Evolutionary conservation across 2,113 vertebrate species (phyloP), one percentile per base, ranked within the genome.

Genomic region (Lepisosteus osseus): DNA sequence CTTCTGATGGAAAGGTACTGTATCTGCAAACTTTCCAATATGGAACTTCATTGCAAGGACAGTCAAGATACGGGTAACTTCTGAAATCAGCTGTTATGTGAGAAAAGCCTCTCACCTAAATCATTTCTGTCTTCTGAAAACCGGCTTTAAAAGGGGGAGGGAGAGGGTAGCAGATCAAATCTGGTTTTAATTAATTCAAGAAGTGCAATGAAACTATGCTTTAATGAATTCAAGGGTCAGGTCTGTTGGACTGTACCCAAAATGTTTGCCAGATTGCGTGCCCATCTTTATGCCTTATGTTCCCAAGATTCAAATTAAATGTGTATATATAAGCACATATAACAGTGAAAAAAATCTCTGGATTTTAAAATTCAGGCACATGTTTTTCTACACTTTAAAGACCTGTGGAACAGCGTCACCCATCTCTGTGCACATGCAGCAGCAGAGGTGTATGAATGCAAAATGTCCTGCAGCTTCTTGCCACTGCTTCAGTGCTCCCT

Each of bases 161-260:
- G 68, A 54, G 54, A 11, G 62, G 41, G 64, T 29, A 29, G 45
- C 42, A 54, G 74, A 81, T 78, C 76, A 80, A 78, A 83, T 75
- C 70, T 78, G 73, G 74, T 74, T 85, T 80, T 84, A 85, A 86
- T 88, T 85, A 78, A 84, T 81, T 79, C 75, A 84, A 84, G 78
- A 79, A 80, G 72, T 76, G 70, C 77, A 70, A 80, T 82, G 76
- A 77, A 83, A 82, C 68, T 66, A 64, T 64, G 73, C 71, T 80
- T 80, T 83, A 80, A 82, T 84, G 79, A 86, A 82, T 74, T 73
- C 73, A 69, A 59, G 73, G 78, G 85, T 87, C 84, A 87, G 75
- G 66, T 70, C 72, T 7, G 13, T 65, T 61, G 47, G 74, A 51
- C 5, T 5, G 5, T 6, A 77, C 66, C 67, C 71, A 55, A 77